Percentiles rank a stretch among this genome's conserved stretches.
Conservation (phyloP, 2,797 vertebrate genomes). For the Clarias laeviceps region DNA sequence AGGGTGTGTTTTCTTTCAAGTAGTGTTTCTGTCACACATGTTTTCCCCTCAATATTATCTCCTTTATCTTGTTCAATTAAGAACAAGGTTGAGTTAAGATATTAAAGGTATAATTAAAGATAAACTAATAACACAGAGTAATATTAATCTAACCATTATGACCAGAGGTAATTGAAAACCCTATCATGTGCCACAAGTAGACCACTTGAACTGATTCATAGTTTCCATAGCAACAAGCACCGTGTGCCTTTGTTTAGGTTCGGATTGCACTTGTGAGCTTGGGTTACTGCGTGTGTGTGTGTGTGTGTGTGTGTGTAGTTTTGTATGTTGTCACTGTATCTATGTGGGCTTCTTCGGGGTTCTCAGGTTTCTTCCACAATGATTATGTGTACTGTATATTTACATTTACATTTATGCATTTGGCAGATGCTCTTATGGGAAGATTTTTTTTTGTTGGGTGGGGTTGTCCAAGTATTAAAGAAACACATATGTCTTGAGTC, state of each 20-base stretch:
- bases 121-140: neutral
- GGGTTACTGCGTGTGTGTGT: neutral
- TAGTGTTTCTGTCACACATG: neutral
- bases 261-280: neutral
- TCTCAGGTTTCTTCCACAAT: neutral
- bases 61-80: neutral
- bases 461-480: too few species aligned
- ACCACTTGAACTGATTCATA: neutral
- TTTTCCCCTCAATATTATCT: neutral
- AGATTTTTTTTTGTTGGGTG: too few species aligned
- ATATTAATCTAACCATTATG: neutral
- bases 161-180: neutral
- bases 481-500: too few species aligned
- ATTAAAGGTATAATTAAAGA: neutral
- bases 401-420: too few species aligned
- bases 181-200: neutral
- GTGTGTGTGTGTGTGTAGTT: neutral
- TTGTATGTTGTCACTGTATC: neutral
- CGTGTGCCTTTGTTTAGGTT: neutral
- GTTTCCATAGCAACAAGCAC: slow-evolving; percentile 5
- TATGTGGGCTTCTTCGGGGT: neutral
- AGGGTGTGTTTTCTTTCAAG: neutral
- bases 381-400: neutral
- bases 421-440: too few species aligned
- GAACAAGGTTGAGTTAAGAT: neutral